A percentile compares a stretch with the other conserved stretches of the same genome.
phyloP scores from a whole-genome alignment of 1,140 invertebrate genomes.

The Drosophila melanogaster region DNA sequence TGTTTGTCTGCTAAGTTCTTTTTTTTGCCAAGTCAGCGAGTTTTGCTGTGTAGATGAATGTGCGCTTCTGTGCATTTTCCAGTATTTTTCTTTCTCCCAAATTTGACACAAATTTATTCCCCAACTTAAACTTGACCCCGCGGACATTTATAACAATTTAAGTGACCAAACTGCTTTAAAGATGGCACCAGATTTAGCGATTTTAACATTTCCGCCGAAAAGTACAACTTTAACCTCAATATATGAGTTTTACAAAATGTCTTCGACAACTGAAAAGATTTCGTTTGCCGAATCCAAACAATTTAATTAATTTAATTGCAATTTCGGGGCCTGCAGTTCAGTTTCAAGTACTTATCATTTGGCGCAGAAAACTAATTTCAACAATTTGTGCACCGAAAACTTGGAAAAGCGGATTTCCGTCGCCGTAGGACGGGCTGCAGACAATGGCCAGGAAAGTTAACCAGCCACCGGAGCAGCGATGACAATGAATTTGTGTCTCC shows the following conservation, averaged over 20 bases:
- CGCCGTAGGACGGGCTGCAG: conserved; percentile 37
- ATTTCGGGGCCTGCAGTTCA: conserved; percentile 62
- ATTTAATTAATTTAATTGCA: conserved; percentile 82
- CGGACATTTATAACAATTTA: conserved; percentile 39
- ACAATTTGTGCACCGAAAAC: conserved; percentile 79
- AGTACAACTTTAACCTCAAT: no score
- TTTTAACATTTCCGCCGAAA: neutral
- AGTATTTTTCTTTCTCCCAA: conserved; percentile 39
- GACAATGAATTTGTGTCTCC: conserved; percentile 72
- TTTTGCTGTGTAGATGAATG: conserved; percentile 5
- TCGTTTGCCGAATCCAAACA: conserved; percentile 41
- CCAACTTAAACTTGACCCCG: conserved; percentile 32
- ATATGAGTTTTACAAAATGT: no score
- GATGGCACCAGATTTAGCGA: neutral
- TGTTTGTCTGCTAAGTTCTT: conserved; percentile 45
- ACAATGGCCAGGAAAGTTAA: conserved; percentile 78
- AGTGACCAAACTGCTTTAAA: conserved; percentile 2
- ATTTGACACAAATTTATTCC: conserved; percentile 46
- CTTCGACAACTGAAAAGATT: neutral
- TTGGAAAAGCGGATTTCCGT: conserved; percentile 75
- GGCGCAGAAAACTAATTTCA: conserved; percentile 80
- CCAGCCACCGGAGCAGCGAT: conserved; percentile 53
- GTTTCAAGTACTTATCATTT: conserved; percentile 78
- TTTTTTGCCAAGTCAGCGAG: conserved; percentile 57
- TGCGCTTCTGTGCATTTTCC: conserved; percentile 13